phyloP scores from a whole-genome alignment of 1,140 invertebrate species.

The Ips nitidus region DNA sequence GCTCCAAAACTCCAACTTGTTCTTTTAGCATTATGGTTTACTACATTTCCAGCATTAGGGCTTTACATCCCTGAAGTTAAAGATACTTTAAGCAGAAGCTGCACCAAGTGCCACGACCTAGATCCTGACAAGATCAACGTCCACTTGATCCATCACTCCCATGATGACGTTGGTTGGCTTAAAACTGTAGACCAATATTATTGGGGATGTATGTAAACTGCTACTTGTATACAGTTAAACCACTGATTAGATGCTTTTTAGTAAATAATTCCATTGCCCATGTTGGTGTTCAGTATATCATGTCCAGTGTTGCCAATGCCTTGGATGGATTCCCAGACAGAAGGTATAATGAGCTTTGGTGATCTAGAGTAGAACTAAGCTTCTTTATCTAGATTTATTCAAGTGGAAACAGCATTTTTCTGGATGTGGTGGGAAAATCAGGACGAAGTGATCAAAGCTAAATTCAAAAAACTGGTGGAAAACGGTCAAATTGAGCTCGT shows the following conservation, averaged over 20 bases:
- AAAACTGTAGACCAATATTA: constrained; percentile 85
- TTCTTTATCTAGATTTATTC: constrained; percentile 40
- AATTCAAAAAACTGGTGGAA: constrained; percentile 52
- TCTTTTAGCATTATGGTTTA: too few species aligned
- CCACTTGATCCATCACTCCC: constrained; percentile 70
- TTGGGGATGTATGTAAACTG: constrained; percentile 61
- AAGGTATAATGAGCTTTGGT: constrained; percentile 28
- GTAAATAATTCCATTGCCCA: constrained; percentile 23
- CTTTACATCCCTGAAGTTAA: not conserved
- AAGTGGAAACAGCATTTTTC: constrained; percentile 55
- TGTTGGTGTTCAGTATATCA: constrained; percentile 42
- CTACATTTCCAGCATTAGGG: not conserved
- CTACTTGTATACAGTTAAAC: too few species aligned
- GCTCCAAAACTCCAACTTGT: too few species aligned
- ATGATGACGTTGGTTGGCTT: constrained; percentile 84
- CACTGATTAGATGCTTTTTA: not conserved
- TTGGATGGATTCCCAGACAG: constrained; percentile 38
- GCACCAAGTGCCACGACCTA: constrained; percentile 51
- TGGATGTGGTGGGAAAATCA: constrained; percentile 69
- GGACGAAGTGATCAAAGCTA: constrained; percentile 53
- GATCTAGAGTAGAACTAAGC: not conserved
- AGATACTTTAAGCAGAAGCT: not conserved
- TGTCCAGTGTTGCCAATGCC: constrained; percentile 38
- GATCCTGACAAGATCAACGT: constrained; percentile 64
- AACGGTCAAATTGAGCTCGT: constrained; percentile 74